A percentile compares a stretch with the other conserved stretches of the same genome.
phyloP scores from a whole-genome alignment of 2,888 invertebrate genomes.

The Exocentrus adspersus region DNA sequence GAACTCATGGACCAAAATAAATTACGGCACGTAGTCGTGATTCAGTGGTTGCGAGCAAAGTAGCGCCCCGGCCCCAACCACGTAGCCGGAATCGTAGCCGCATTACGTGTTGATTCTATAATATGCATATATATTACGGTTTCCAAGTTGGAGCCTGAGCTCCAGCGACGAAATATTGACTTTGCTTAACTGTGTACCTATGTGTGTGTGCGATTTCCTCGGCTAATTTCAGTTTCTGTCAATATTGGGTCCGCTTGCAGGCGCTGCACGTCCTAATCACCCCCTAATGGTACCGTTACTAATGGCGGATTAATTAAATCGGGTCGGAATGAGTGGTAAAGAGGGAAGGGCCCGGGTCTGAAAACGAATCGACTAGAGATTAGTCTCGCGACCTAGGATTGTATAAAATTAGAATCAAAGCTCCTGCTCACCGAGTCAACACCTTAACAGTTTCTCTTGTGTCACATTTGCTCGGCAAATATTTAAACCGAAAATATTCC shows the following conservation, averaged over 20 bases:
- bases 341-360: too few relatives aligned
- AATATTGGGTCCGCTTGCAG: constrained; percentile 30
- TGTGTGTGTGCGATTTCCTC: too few relatives aligned
- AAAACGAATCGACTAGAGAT: too few relatives aligned
- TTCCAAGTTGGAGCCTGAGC: constrained; percentile 4
- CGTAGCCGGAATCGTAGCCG: constrained; percentile 16
- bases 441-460: too few relatives aligned
- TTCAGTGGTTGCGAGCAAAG: constrained; percentile 11
- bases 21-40: neutral
- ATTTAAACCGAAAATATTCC: too few relatives aligned
- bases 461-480: too few relatives aligned
- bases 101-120: constrained; percentile 43
- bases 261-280: constrained; percentile 27
- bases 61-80: constrained; percentile 2
- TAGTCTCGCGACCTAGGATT: too few relatives aligned
- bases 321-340: constrained; percentile 19
- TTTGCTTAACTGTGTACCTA: constrained; percentile 25
- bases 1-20: neutral
- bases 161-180: constrained; percentile 35
- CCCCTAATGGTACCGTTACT: constrained; percentile 25
- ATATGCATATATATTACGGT: constrained; percentile 36
- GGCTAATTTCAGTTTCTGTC: constrained; percentile 31
- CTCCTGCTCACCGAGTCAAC: too few relatives aligned
- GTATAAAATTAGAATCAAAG: too few relatives aligned
- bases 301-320: constrained; percentile 26